Conservation (phyloP, 2,113 vertebrate genomes). For the Psephotus haematonotus region DNA sequence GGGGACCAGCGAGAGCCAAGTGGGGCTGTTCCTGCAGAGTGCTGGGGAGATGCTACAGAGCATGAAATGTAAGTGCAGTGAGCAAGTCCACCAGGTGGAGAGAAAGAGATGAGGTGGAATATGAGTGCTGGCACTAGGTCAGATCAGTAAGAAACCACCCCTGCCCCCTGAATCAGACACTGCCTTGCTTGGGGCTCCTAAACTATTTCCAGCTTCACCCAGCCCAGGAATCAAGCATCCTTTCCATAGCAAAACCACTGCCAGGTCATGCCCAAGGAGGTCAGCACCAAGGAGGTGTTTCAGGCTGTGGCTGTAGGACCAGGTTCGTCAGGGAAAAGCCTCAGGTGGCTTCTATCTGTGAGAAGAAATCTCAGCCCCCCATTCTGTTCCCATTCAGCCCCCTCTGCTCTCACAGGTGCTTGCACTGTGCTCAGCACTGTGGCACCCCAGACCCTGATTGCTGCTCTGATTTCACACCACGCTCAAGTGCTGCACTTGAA, state of each 20-base stretch:
- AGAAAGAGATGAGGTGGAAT: not conserved
- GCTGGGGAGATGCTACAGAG: not conserved
- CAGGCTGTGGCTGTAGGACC: not conserved
- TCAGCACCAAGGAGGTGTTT: not conserved
- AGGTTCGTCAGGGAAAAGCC: not conserved
- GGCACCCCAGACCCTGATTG: not conserved
- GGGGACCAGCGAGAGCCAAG: rapidly evolving
- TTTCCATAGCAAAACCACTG: rapidly evolving
- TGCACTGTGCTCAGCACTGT: not conserved
- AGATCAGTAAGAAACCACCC: rapidly evolving
- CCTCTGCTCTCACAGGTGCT: not conserved
- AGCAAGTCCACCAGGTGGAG: slow-evolving; percentile 43
- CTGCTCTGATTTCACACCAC: not conserved
- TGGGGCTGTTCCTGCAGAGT: not conserved
- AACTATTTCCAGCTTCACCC: not conserved
- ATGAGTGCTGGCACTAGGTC: rapidly evolving
- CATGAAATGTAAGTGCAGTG: not conserved
- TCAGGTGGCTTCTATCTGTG: not conserved
- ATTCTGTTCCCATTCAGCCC: not conserved
- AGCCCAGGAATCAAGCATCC: not conserved
- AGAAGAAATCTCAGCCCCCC: not conserved
- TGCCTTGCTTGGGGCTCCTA: not conserved
- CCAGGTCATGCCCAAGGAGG: not conserved
- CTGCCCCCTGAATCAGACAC: not conserved
- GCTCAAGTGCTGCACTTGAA: not conserved